Evolutionary conservation across 2,113 vertebrate species (phyloP), one percentile per base, ranked within the genome.

Genomic region (Coturnix japonica): DNA sequence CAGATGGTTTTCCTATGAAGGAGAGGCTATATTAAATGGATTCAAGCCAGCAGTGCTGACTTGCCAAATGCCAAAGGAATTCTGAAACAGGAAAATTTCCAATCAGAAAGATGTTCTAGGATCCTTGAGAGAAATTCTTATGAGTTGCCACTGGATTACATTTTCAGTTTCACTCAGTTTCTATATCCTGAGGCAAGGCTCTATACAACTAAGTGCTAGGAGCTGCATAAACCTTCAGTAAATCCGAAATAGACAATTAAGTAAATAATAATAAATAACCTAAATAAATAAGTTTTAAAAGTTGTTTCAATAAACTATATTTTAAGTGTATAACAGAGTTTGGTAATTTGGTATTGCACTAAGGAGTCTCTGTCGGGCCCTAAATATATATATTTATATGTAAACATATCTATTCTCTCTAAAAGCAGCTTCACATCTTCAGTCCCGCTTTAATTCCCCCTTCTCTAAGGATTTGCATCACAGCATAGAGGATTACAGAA

Each of bases 401-500:
- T 3, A 89, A 84, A 57, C 2, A 7, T 35, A 23, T 16, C 3
- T 93, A 74, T 90, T 81, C 37, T 90, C 49, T 72, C 2, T 28
- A 14, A 74, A 49, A 88, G 70, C 54, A 65, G 41, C 70, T 64
- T n/a, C 13, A 2, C 67, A 31, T 54, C 11, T 85, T 90, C 37
- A 64, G 23, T 59, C 13, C 5, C 11, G 31, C 8, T 94, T 81
- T 33, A 43, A 77, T 81, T 82, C 53, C 16, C 37, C 6, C 3
- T 60, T 70, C 18, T 19, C 54, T 43, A 80, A 80, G 13, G 70
- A 90, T 71, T 89, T 44, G 16, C n/a, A 56, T 37, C 70, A 43
- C 18, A 85, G 22, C 11, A 85, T 73, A 77, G 37, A 93, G 33
- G 19, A 82, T 87, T 82, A 70, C 33, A 76, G 84, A 63, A 44